These are phyloP conservation scores for Pseudochirops corinnae DNA, from an alignment of 2,797 vertebrate species.

Conservation along the genomic window DNA sequence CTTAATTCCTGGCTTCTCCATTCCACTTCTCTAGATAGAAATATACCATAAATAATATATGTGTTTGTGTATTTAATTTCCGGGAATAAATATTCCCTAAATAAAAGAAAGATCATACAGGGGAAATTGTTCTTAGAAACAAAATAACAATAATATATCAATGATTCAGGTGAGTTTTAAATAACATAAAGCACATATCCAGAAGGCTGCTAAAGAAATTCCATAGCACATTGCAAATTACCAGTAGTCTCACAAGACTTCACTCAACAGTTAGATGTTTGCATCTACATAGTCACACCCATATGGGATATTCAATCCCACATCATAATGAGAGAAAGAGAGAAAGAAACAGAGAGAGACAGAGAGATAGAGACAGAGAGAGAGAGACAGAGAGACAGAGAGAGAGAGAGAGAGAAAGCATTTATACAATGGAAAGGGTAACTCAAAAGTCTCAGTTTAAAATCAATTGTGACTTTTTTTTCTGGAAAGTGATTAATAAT, in stretches of 20 bases:
- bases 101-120: slow-evolving; percentile 30
- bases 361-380: no score
- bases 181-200: slow-evolving; percentile 72
- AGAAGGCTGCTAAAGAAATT: slow-evolving; percentile 76
- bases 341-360: background rate
- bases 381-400: background rate
- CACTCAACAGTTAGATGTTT: slow-evolving; percentile 79
- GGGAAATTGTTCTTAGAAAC: slow-evolving; percentile 71
- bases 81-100: slow-evolving; percentile 34
- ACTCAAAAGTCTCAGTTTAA: slow-evolving; percentile 60
- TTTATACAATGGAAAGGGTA: slow-evolving; percentile 18
- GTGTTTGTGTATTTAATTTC: background rate
- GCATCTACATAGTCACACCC: slow-evolving; percentile 77
- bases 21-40: background rate
- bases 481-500: slow-evolving; percentile 75
- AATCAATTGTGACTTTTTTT: slow-evolving; percentile 58
- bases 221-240: slow-evolving; percentile 80
- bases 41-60: background rate
- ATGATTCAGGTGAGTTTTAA: slow-evolving; percentile 79
- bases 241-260: slow-evolving; percentile 71
- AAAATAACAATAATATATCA: slow-evolving; percentile 74
- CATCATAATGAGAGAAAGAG: background rate
- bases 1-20: background rate
- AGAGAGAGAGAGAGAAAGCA: no score
- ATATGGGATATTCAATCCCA: slow-evolving; percentile 65